These are phyloP conservation scores for Athrips mouffetella DNA, from an alignment of 2,888 invertebrate genomes.

Conservation along the genomic window DNA sequence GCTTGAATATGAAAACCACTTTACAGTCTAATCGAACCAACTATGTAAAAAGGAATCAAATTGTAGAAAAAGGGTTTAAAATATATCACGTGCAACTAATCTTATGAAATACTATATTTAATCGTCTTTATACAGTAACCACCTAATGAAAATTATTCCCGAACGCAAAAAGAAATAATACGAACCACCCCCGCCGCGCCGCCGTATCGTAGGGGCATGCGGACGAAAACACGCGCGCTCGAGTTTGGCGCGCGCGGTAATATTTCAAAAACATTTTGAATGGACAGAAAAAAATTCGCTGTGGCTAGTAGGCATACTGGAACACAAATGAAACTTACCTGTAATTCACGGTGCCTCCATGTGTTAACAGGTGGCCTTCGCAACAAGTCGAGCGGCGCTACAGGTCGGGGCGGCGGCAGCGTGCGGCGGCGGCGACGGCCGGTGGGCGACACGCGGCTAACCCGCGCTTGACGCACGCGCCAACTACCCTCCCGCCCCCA, in stretches of 20 bases:
- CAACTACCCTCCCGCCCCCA: slow-evolving; percentile 46
- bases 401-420: slow-evolving; percentile 47
- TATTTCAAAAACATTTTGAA: slow-evolving; percentile 14
- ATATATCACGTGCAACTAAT: too few relatives aligned
- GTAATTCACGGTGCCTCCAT: slow-evolving; percentile 61
- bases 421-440: slow-evolving; percentile 57
- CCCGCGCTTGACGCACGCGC: slow-evolving; percentile 50
- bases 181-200: too few relatives aligned
- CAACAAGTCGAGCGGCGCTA: slow-evolving; percentile 63
- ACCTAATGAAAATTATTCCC: neutral
- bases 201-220: slow-evolving; percentile 23
- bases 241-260: slow-evolving; percentile 22
- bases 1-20: too few relatives aligned
- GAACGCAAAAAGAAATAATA: slow-evolving; percentile 5
- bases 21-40: too few relatives aligned
- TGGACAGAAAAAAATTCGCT: slow-evolving; percentile 18
- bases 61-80: too few relatives aligned
- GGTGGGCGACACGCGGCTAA: slow-evolving; percentile 52
- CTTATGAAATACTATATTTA: too few relatives aligned
- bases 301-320: slow-evolving; percentile 17
- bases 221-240: slow-evolving; percentile 27
- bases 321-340: slow-evolving; percentile 47
- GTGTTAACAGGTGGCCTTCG: slow-evolving; percentile 69
- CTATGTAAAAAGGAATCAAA: too few relatives aligned
- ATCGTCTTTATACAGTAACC: neutral